Conservation (phyloP, 2,797 vertebrate genomes). For the Huso huso region DNA sequence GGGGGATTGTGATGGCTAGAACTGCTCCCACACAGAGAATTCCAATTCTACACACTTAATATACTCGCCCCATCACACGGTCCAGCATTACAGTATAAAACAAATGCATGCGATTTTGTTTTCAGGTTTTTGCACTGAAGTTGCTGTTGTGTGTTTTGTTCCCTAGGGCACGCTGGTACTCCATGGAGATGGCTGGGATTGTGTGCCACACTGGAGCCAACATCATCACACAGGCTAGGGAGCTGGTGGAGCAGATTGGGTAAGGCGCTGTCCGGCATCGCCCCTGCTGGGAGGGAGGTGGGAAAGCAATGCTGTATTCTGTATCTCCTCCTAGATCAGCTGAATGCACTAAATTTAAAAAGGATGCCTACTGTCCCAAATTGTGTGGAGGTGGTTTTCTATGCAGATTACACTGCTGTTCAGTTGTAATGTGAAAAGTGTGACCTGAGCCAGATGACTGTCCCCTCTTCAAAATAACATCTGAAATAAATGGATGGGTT, state of each 20-base stretch:
- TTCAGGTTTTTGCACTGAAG: too few species aligned
- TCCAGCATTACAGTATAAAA: too few species aligned
- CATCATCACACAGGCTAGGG: slow-evolving; percentile 94
- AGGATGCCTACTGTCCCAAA: background rate
- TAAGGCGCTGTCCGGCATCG: slow-evolving; percentile 41
- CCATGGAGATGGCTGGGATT: slow-evolving; percentile 98
- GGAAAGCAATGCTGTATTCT: background rate
- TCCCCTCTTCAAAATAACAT: too few species aligned
- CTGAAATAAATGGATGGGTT: too few species aligned
- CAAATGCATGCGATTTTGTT: too few species aligned
- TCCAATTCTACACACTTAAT: too few species aligned
- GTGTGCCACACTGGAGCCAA: slow-evolving; percentile 94
- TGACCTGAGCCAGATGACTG: too few species aligned
- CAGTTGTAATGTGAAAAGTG: too few species aligned
- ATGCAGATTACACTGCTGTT: too few species aligned
- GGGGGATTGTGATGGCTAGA: slow-evolving; percentile 6
- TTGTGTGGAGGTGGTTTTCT: too few species aligned
- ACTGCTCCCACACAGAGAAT: too few species aligned
- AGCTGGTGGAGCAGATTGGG: slow-evolving; percentile 96
- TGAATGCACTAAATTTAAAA: background rate
- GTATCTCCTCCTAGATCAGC: background rate
- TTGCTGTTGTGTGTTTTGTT: slow-evolving; percentile 16
- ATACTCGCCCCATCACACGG: too few species aligned
- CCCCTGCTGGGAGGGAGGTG: background rate
- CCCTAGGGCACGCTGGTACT: slow-evolving; percentile 93